Base-by-base conservation (phyloP, 2,888 invertebrate species). In the Tethea ocularis region DNA sequence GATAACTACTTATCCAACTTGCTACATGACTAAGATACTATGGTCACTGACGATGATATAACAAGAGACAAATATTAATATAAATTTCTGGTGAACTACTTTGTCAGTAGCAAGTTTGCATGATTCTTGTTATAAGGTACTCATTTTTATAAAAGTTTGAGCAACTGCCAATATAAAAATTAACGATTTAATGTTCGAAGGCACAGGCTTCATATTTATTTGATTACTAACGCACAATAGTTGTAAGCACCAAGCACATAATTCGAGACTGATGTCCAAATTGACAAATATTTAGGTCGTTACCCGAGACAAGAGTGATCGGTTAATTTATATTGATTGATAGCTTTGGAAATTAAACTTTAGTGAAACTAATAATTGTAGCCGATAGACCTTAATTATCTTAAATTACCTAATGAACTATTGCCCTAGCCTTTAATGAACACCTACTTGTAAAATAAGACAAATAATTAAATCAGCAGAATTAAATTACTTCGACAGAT, bases 211-310 rank as follows among this genome's bases (percentile, higher is more conserved):
- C 46, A 51, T 51, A 54, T 68, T 51, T 38, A 57, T 62, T 69
- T 57, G 64, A 61, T 61, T 64, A 65, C 63, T 68, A 68, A 64
- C 59, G 63, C 71, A 71, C 69, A 65, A 68, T 71, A 74, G 66
- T 67, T 60, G 63, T 67, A 72, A 60, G 69, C 61, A 60, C 46
- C 58, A 72, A 60, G 69, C 61, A 60, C 46, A 57, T 20, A n/a
- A 46, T 7, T 46, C 46, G 20, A 17, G 20, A 41, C 46, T 46
- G 20, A 46, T 62, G 57, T 55, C 51, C 63, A 69, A 77, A 73
- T 77, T 72, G 69, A 64, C 71, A 75, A 78, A 72, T 80, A 85
- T 84, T 71, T 80, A 67, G 82, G 82, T 73, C 86, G 80, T 67
- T 46, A 46, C n/a, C 20, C 20, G 20, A 17, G 20, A 72, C 72